Evolutionary conservation across 2,888 invertebrate genomes (phyloP), one percentile per base, ranked within the genome.

Genomic region (Anorthoa munda): DNA sequence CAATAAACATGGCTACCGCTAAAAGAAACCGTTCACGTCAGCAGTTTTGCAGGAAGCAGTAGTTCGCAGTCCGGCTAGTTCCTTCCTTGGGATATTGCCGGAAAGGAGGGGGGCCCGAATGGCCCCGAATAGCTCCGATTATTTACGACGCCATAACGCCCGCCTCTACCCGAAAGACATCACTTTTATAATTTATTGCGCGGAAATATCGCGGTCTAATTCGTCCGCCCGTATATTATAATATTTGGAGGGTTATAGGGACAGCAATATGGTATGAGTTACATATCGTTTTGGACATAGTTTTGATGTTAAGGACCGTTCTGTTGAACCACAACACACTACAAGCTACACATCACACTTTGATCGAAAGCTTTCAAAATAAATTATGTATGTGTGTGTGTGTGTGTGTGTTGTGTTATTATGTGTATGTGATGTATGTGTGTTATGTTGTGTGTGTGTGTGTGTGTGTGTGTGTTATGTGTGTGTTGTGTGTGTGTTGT

Each of bases 141-240:
- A 83, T 88, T 85, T 85, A 85, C 77, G 84, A 88, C 56, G 77
- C 79, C 74, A 87, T 86, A 87, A 86, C 79, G 89, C 87, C 84
- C 89, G 75, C 84, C 70, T 72, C 58, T 81, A 88, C 87, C 89
- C 93, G 89, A 89, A 91, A 91, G 92, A 93, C 93, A 92, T 93
- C 92, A 92, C 92, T 93, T 92, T 92, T 92, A 93, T 93, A 94
- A 95, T 93, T 94, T 94, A 95, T 93, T 90, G 89, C 88, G 81
- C 83, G 92, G 91, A 93, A 94, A 94, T 94, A 93, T 94, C 91
- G 90, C 90, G 90, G 92, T 92, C 93, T 94, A 95, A 95, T 94
- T 92, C 90, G 59, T 79, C 91, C 89, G 86, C 86, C 86, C 90
- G 89, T 93, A 93, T 92, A 93, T 93, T 94, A 92, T 89, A 90